These are phyloP conservation scores for Xiphophorus birchmanni DNA, from an alignment of 2,797 vertebrate genomes.

Conservation along the genomic window DNA sequence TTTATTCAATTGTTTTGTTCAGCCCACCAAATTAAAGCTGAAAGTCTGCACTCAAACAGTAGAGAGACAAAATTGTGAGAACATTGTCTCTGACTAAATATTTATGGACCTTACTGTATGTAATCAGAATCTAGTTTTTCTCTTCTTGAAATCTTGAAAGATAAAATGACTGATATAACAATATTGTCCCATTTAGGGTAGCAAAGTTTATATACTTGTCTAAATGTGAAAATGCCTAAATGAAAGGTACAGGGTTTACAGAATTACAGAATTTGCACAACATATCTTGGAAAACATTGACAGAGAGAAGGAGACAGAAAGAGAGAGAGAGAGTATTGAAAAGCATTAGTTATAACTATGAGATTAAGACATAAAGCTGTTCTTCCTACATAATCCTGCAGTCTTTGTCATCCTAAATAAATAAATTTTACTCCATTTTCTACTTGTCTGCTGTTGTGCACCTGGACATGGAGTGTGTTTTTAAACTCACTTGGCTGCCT, in stretches of 20 bases:
- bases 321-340: neutral
- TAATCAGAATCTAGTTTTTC: neutral
- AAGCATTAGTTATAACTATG: neutral
- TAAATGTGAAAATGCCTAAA: no score
- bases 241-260: no score
- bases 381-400: neutral
- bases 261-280: no score
- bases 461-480: neutral
- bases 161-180: neutral
- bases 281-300: no score
- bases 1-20: neutral
- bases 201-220: neutral
- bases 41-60: neutral
- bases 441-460: neutral
- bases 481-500: conserved; percentile 6
- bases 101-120: neutral
- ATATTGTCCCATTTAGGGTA: neutral
- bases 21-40: neutral
- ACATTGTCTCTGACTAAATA: neutral
- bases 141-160: neutral
- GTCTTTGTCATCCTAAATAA: neutral
- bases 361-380: neutral
- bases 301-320: neutral
- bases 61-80: neutral
- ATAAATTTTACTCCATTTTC: neutral